Evolutionary conservation across 2,888 invertebrate species (phyloP).

Genomic region (Phytoseiulus persimilis): DNA sequence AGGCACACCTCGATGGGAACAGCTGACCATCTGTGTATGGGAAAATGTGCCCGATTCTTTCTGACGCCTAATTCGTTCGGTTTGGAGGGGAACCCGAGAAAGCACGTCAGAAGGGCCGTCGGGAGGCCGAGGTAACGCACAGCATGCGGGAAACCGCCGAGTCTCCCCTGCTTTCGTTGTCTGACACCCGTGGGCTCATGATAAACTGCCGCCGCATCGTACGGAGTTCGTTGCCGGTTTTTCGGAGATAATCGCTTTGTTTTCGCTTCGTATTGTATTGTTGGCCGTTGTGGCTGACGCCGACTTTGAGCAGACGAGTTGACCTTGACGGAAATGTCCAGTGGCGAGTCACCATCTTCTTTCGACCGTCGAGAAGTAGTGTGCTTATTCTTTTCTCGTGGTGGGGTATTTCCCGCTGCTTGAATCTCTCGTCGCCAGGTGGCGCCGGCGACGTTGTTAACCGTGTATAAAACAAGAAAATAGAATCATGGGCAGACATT

Average conservation of each 20-base stretch:
- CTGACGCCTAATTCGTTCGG: too few relatives aligned
- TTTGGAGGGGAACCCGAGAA: too few relatives aligned
- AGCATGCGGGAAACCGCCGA: too few relatives aligned
- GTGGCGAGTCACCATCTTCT: background rate
- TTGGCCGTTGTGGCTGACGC: background rate
- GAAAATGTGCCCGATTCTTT: too few relatives aligned
- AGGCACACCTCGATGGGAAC: too few relatives aligned
- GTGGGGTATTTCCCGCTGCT: constrained; percentile 5
- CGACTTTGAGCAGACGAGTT: background rate
- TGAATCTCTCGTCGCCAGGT: background rate
- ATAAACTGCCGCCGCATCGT: background rate
- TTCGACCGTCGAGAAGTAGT: background rate
- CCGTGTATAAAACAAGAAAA: background rate
- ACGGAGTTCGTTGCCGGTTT: background rate
- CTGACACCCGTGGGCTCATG: background rate
- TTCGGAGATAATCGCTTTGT: constrained; percentile 5
- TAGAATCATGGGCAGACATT: background rate
- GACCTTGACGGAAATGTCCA: background rate
- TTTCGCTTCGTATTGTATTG: background rate
- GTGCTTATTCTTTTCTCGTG: background rate
- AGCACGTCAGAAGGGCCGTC: too few relatives aligned
- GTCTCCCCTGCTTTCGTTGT: background rate
- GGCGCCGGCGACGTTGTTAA: background rate
- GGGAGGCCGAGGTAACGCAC: too few relatives aligned
- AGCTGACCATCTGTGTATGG: too few relatives aligned